Base-by-base conservation (phyloP, 2,113 vertebrate genomes). In the Megaceryle torquata region DNA sequence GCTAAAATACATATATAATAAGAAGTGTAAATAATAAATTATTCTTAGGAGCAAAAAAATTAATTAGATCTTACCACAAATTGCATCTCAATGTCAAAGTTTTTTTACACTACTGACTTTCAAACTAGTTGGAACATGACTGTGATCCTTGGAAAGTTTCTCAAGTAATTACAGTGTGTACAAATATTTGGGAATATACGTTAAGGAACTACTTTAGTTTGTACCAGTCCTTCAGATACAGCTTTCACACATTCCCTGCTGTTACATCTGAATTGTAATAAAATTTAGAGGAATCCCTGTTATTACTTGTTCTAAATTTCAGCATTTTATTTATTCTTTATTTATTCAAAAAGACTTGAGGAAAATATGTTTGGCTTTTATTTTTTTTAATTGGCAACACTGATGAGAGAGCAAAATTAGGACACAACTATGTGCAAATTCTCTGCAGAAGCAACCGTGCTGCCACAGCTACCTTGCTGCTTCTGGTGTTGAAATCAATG, bases 1-100 rank as follows among this genome's bases (percentile, higher is more conserved):
- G 98, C 98, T 98, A 98, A 98, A 98, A 98, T 98, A 98, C 98
- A 98, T 98, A 98, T 98, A 98, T 98, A 98, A 98, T 98, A 98
- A 98, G 98, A 98, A 98, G 97, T 98, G 98, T 98, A 98, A 98
- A 98, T 98, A 98, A 98, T 98, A 98, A 98, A 98, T 98, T 98
- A 98, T 98, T 98, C 98, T 98, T 98, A 97, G 98, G 97, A 98
- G 97, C 98, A 98, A 98, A 98, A 98, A 98, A 98, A 98, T 98
- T 98, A 98, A 98, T 98, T 98, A 98, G 98, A 98, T 98, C 97
- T 97, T 98, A 97, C 96, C 96, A 97, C 98, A 98, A 98, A 98
- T 98, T 98, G 98, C 97, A 97, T 98, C 97, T 98, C 98, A 97
- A 98, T 97, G 98, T 98, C 98, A 98, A 96, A 97, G 92, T 94